These are phyloP conservation scores for Thalpophila matura DNA, from an alignment of 2,888 invertebrate genomes.

Conservation along the genomic window DNA sequence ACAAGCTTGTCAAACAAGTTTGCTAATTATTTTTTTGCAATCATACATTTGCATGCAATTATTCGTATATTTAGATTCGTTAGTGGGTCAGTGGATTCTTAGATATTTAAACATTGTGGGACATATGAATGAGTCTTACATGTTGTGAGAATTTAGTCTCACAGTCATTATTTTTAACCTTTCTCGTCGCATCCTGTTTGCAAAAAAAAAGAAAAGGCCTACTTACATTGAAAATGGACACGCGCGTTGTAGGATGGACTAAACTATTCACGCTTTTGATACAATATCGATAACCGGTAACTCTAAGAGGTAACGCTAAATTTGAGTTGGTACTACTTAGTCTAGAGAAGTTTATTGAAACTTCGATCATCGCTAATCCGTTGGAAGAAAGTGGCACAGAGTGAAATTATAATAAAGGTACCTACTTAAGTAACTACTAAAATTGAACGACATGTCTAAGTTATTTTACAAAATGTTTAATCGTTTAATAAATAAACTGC, in stretches of 20 bases:
- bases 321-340: constrained; percentile 35
- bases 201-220: constrained; percentile 9
- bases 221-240: no score
- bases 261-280: no score
- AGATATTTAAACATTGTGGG: constrained; percentile 37
- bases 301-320: constrained; percentile 28
- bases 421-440: no score
- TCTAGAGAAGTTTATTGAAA: constrained; percentile 52
- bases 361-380: constrained; percentile 50
- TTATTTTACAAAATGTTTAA: constrained; percentile 2
- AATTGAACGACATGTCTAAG: constrained; percentile 3
- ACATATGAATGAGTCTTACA: constrained; percentile 35
- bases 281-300: constrained; percentile 20
- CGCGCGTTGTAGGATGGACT: no score
- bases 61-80: constrained; percentile 39
- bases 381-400: constrained; percentile 26
- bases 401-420: constrained; percentile 30
- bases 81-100: constrained; percentile 50
- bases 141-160: constrained; percentile 22
- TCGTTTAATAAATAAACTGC: constrained; percentile 5
- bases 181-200: constrained; percentile 8
- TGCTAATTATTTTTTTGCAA: constrained; percentile 59
- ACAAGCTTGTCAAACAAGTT: constrained; percentile 53
- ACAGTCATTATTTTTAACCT: constrained; percentile 22
- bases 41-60: constrained; percentile 47